phyloP scores from a whole-genome alignment of 2,888 invertebrate species.

The Xestia xanthographa region DNA sequence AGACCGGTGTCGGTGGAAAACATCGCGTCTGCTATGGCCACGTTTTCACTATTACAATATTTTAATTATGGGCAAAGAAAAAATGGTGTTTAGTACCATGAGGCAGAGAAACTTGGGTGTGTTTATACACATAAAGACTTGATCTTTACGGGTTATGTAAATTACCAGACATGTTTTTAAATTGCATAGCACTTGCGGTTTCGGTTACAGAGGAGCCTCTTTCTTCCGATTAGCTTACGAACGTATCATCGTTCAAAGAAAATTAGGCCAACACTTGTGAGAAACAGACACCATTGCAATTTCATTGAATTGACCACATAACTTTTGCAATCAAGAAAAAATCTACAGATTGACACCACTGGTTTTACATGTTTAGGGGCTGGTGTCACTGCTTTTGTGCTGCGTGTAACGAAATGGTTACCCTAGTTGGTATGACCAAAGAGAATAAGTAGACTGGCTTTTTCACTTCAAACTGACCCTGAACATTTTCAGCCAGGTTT shows the following conservation, averaged over 20 bases:
- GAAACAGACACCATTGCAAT: slow-evolving; percentile 1
- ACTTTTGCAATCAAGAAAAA: background rate
- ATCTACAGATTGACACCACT: background rate
- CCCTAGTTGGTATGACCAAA: background rate
- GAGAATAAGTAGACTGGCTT: background rate
- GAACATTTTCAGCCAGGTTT: background rate
- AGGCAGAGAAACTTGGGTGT: slow-evolving; percentile 25
- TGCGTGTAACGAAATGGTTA: slow-evolving; percentile 7
- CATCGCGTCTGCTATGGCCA: slow-evolving; percentile 54
- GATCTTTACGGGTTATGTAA: slow-evolving; percentile 10
- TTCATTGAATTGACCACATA: background rate
- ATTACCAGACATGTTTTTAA: slow-evolving; percentile 1
- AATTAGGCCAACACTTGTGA: background rate
- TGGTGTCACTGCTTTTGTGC: background rate
- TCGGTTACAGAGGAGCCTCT: background rate
- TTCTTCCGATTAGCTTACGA: slow-evolving; percentile 5
- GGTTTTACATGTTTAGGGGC: background rate
- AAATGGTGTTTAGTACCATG: background rate
- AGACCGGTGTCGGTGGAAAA: slow-evolving; percentile 61
- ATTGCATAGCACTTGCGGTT: slow-evolving; percentile 20
- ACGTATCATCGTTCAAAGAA: background rate
- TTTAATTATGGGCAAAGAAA: slow-evolving; percentile 35
- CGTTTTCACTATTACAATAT: slow-evolving; percentile 66
- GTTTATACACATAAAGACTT: slow-evolving; percentile 11
- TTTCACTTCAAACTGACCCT: background rate